A percentile compares a stretch with the other conserved stretches of the same genome.
Evolutionary conservation across 2,888 invertebrate genomes (phyloP).

Genomic region (Punctoribates punctum): DNA sequence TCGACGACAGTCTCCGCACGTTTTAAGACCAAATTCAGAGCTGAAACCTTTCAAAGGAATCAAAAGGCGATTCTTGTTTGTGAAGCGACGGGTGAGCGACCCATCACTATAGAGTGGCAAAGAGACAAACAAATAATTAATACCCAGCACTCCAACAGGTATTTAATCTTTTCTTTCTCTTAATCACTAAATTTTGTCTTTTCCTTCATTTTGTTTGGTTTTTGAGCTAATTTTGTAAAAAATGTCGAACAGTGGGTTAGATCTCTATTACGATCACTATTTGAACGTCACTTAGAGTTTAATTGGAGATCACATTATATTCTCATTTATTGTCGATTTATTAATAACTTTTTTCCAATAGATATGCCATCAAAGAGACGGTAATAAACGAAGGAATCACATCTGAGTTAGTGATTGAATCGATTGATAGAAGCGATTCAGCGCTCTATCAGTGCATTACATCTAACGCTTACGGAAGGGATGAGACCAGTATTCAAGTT

Average conservation of each 20-base stretch:
- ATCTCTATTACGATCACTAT: not conserved
- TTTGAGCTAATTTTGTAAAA: not conserved
- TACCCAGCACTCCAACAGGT: constrained; percentile 22
- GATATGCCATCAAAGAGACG: constrained; percentile 52
- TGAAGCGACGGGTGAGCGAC: constrained; percentile 53
- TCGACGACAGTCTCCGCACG: constrained; percentile 1
- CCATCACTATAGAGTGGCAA: constrained; percentile 53
- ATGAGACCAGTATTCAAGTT: constrained; percentile 82
- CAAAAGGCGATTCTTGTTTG: constrained; percentile 47
- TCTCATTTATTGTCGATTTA: not conserved
- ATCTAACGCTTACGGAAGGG: constrained; percentile 82
- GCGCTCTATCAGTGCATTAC: constrained; percentile 61
- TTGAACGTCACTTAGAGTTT: not conserved
- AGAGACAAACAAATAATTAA: constrained; percentile 44
- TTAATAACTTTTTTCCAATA: constrained; percentile 36
- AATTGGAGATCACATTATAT: not conserved
- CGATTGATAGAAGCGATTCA: constrained; percentile 61
- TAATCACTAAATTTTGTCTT: not conserved
- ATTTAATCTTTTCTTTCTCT: not conserved
- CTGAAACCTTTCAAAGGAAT: constrained; percentile 33
- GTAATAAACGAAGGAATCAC: constrained; percentile 52
- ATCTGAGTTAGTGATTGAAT: constrained; percentile 60
- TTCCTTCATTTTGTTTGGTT: not conserved
- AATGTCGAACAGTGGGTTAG: not conserved
- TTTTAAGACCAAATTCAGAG: constrained; percentile 37